A percentile compares a stretch with the other conserved stretches of the same genome.
These are phyloP conservation scores for Phalangium opilio DNA, from an alignment of 2,888 invertebrate genomes.

Conservation along the genomic window DNA sequence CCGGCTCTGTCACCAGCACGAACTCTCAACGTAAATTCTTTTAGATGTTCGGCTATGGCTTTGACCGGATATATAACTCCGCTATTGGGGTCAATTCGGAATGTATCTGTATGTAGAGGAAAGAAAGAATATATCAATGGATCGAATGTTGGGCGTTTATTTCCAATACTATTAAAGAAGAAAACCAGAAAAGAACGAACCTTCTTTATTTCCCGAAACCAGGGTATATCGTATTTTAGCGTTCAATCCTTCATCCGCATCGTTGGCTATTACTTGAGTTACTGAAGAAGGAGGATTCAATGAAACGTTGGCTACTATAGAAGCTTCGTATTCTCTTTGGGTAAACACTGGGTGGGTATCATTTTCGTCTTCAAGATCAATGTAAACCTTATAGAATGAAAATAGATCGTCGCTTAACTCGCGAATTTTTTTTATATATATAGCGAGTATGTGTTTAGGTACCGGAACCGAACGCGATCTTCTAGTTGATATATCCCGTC, in stretches of 20 bases:
- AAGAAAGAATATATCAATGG: not conserved
- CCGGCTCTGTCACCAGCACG: constrained; percentile 60
- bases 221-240: constrained; percentile 62
- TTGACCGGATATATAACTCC: constrained; percentile 68
- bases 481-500: constrained; percentile 38
- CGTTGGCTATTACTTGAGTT: constrained; percentile 63
- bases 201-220: constrained; percentile 46
- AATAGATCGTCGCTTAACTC: not conserved
- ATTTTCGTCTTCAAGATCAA: constrained; percentile 56
- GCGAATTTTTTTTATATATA: not conserved
- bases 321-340: constrained; percentile 56
- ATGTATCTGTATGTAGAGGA: constrained; percentile 42
- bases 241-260: constrained; percentile 60
- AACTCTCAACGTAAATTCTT: constrained; percentile 45
- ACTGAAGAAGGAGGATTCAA: constrained; percentile 52
- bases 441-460: constrained; percentile 25
- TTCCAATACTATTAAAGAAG: constrained; percentile 17
- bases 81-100: constrained; percentile 53
- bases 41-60: constrained; percentile 37
- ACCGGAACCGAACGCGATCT: constrained; percentile 60
- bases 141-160: not conserved
- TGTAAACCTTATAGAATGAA: constrained; percentile 13
- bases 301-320: constrained; percentile 62
- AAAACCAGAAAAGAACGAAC: constrained; percentile 25
- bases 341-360: constrained; percentile 72